phyloP scores from a whole-genome alignment of 2,113 vertebrate species.

The Pseudonaja textilis region DNA sequence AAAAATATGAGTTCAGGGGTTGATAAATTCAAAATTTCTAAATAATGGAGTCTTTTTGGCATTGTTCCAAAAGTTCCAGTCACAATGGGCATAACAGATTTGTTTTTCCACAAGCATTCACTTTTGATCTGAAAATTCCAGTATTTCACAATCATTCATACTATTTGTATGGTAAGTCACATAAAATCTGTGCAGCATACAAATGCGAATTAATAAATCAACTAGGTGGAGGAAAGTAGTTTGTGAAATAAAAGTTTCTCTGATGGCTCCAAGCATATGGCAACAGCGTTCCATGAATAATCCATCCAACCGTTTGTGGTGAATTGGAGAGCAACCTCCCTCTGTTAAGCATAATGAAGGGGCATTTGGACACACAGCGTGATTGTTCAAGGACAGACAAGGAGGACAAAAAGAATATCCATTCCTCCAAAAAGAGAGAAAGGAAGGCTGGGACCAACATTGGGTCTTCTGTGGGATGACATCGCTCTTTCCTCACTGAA shows the following conservation, averaged over 20 bases:
- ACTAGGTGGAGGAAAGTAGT: not conserved
- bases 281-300: not conserved
- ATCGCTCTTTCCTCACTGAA: constrained; percentile 41
- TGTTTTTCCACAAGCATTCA: not conserved
- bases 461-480: constrained; percentile 30
- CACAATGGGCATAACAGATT: not conserved
- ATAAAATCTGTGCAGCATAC: not conserved
- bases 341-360: not conserved
- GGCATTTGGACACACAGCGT: not conserved
- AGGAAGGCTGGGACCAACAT: constrained; percentile 39
- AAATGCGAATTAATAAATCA: not conserved
- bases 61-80: not conserved
- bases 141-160: not conserved
- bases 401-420: not conserved
- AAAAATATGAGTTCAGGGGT: not conserved
- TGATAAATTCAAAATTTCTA: not conserved
- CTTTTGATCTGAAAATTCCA: not conserved
- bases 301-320: not conserved
- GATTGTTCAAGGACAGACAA: not conserved
- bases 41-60: not conserved
- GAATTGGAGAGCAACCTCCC: not conserved
- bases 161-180: not conserved
- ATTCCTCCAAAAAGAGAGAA: constrained; percentile 19
- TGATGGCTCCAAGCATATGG: not conserved
- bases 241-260: not conserved